phyloP scores from a whole-genome alignment of 2,113 vertebrate species.

The Xenopus borealis region DNA sequence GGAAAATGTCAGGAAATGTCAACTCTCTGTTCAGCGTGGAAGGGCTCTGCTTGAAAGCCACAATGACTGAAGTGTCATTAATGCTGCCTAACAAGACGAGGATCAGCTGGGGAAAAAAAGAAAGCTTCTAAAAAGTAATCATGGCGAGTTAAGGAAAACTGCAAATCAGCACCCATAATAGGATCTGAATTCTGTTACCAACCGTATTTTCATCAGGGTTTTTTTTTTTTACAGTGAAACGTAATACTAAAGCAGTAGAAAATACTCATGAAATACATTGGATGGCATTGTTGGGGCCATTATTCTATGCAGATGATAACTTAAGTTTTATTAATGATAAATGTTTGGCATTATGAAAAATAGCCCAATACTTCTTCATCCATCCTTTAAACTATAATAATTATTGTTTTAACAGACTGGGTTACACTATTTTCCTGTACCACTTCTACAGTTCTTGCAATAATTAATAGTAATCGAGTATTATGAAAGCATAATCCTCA shows the following conservation, averaged over 20 bases:
- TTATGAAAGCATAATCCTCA: too few species aligned
- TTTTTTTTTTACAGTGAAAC: conserved; percentile 55
- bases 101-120: conserved; percentile 84
- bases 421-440: too few species aligned
- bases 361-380: too few species aligned
- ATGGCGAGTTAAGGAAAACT: conserved; percentile 80
- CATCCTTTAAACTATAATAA: too few species aligned
- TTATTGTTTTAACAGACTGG: too few species aligned
- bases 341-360: too few species aligned
- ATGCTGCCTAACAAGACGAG: conserved; percentile 95
- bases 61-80: conserved; percentile 99
- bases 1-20: conserved; percentile 99
- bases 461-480: too few species aligned
- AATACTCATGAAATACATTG: conserved; percentile 56
- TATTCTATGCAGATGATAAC: too few species aligned
- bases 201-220: conserved; percentile 72
- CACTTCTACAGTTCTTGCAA: too few species aligned
- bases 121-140: conserved; percentile 92
- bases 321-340: too few species aligned
- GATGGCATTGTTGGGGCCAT: too few species aligned
- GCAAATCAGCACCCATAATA: conserved; percentile 80
- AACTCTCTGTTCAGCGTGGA: conserved; percentile 95
- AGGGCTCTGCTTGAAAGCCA: conserved; percentile 94
- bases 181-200: conserved; percentile 89
- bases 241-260: conserved; percentile 50